A percentile compares a stretch with the other conserved stretches of the same genome.
These are phyloP conservation scores for Sander vitreus DNA, from an alignment of 2,113 vertebrate genomes.

Conservation along the genomic window DNA sequence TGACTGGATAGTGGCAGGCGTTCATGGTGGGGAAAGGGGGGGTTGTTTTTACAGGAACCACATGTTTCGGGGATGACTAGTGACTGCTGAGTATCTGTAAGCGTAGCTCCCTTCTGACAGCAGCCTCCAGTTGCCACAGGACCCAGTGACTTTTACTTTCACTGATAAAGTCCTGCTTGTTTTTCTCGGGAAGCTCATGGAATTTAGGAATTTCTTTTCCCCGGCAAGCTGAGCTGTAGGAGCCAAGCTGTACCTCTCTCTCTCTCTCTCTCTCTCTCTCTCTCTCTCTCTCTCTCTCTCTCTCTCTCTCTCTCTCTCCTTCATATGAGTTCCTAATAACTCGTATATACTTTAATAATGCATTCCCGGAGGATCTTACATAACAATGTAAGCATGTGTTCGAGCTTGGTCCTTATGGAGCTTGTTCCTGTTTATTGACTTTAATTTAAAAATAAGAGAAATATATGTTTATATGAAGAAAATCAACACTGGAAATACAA, in stretches of 20 bases:
- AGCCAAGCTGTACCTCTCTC: constrained; percentile 63
- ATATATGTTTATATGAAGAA: not conserved
- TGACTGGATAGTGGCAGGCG: constrained; percentile 61
- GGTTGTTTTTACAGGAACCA: constrained; percentile 80
- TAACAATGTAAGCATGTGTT: constrained; percentile 47
- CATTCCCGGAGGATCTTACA: constrained; percentile 62
- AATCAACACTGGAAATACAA: not conserved
- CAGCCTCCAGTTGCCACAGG: constrained; percentile 70
- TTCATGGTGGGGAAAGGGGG: constrained; percentile 26
- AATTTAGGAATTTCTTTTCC: constrained; percentile 39
- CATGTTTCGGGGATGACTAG: constrained; percentile 77
- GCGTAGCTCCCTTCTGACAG: constrained; percentile 68
- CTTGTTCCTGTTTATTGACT: constrained; percentile 19
- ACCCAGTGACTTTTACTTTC: constrained; percentile 71
- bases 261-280: constrained; percentile 8
- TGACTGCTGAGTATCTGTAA: constrained; percentile 77
- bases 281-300: too few species aligned
- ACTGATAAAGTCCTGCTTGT: constrained; percentile 76
- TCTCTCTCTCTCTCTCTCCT: too few species aligned
- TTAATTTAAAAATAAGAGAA: constrained; percentile 13
- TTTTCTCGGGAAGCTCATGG: constrained; percentile 70
- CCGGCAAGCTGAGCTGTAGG: constrained; percentile 54
- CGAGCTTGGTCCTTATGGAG: constrained; percentile 31
- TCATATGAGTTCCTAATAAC: constrained; percentile 69
- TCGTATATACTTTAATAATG: constrained; percentile 76